Conservation (phyloP, 2,113 vertebrate species). For the Pseudorectes ferrugineus region DNA sequence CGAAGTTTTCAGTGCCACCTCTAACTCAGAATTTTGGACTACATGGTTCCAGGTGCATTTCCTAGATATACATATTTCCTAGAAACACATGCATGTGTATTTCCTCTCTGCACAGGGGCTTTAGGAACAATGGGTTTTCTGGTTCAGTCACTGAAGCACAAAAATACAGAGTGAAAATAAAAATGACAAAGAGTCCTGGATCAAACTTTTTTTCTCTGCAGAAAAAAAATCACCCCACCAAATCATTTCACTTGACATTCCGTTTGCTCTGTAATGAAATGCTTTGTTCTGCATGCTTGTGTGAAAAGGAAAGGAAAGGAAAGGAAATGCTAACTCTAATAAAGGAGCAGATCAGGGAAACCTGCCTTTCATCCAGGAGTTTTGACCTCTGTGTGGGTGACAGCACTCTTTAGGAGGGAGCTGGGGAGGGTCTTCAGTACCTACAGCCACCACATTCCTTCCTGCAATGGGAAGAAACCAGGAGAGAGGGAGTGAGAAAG, state of each 20-base stretch:
- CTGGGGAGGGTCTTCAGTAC: not conserved
- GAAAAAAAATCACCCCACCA: not conserved
- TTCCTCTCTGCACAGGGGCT: not conserved
- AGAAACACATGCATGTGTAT: not conserved
- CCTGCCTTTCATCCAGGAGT: not conserved
- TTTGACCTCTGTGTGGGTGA: not conserved
- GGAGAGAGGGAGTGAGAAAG: not conserved
- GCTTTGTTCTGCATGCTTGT: not conserved
- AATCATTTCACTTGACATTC: conserved; percentile 14
- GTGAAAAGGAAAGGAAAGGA: not conserved
- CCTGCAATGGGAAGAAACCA: not conserved
- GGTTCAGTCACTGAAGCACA: not conserved
- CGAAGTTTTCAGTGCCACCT: not conserved
- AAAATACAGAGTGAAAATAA: not conserved
- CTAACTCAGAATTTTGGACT: not conserved
- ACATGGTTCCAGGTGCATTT: not conserved
- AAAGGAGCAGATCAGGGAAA: not conserved
- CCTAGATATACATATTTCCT: not conserved
- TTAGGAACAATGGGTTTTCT: not conserved
- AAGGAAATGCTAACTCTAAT: not conserved
- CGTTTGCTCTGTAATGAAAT: conserved; percentile 4
- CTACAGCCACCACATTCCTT: not conserved
- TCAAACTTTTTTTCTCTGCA: not conserved
- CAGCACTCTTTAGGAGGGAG: not conserved
- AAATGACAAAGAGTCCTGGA: not conserved